Evolutionary conservation across 2,113 vertebrate genomes (phyloP), one percentile per base, ranked within the genome.

Genomic region (Manacus vitellinus): DNA sequence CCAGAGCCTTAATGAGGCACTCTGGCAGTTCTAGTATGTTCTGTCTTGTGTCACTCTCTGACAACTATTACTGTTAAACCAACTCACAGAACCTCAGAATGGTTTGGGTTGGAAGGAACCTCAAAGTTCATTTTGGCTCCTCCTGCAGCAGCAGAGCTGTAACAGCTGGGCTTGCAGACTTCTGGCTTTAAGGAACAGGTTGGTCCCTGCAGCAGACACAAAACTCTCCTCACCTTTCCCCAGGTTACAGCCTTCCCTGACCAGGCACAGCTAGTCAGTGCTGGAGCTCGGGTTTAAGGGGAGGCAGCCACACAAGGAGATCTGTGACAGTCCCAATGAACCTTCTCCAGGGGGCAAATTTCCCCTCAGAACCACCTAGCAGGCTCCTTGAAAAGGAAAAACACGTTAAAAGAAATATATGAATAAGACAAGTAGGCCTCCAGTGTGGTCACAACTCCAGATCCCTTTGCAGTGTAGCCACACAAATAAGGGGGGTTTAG

Each of bases 141-240:
- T 3, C 2, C 59, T 9, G 27, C 73, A n/a, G 3, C 67, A 27
- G 33, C n/a, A 13, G 4, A 9, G 19, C 61, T 22, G 30, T 4
- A 14, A 7, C 1, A 23, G 1, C 12, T 3, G n/a, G 27, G 4
- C 16, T 10, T 4, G 22, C 58, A 30, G 4, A n/a, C 66, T 31
- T 23, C 39, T 16, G 4, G 44, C 71, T n/a, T 22, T 15, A 30
- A 70, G n/a, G 51, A 51, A 9, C 77, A 62, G 67, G 44, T 2
- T 10, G 16, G 75, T 23, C 46, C 54, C 71, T 51, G 55, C 44
- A 41, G 12, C 44, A 55, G 14, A 19, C 39, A 51, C 0, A 18
- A 35, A 73, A 59, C 27, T 37, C 56, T 28, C 3, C 68, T 72
- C 89, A 47, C 28, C 54, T 33, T 2, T 16, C 15, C 77, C 25